Percentiles rank a stretch among this genome's conserved stretches.
phyloP scores from a whole-genome alignment of 2,888 invertebrate species.

The Anorthoa munda region DNA sequence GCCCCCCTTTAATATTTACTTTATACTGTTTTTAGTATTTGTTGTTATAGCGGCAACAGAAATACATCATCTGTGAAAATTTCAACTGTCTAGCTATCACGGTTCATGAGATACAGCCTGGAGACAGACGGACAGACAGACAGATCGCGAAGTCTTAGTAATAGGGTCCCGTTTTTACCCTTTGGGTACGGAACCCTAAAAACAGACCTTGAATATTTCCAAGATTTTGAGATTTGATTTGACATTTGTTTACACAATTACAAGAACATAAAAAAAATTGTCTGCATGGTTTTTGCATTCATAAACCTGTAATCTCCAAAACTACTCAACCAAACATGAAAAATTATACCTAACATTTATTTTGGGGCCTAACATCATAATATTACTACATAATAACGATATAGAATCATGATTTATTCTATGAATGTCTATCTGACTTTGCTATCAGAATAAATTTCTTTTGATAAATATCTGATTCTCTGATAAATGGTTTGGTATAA shows the following conservation, averaged over 20 bases:
- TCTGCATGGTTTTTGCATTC: not conserved
- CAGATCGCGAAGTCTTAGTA: too few relatives aligned
- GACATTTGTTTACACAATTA: constrained; percentile 25
- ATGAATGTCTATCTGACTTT: constrained; percentile 40
- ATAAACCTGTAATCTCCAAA: constrained; percentile 21
- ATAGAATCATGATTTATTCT: constrained; percentile 47
- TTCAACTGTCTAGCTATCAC: too few relatives aligned
- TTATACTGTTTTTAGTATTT: too few relatives aligned
- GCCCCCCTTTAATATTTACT: too few relatives aligned
- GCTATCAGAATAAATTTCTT: constrained; percentile 50
- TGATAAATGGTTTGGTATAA: constrained; percentile 50
- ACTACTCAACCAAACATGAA: constrained; percentile 10
- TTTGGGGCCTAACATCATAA: constrained; percentile 5
- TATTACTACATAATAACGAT: constrained; percentile 2
- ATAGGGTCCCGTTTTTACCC: too few relatives aligned
- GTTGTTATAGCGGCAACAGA: too few relatives aligned
- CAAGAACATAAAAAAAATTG: not conserved
- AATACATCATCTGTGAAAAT: too few relatives aligned
- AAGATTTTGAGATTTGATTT: constrained; percentile 13
- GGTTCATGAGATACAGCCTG: too few relatives aligned
- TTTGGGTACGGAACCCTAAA: too few relatives aligned
- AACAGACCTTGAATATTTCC: not conserved
- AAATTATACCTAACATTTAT: constrained; percentile 4
- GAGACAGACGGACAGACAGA: too few relatives aligned
- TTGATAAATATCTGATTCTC: constrained; percentile 54